Conservation (phyloP, 2,888 invertebrate species). For the Saturnia japonica region DNA sequence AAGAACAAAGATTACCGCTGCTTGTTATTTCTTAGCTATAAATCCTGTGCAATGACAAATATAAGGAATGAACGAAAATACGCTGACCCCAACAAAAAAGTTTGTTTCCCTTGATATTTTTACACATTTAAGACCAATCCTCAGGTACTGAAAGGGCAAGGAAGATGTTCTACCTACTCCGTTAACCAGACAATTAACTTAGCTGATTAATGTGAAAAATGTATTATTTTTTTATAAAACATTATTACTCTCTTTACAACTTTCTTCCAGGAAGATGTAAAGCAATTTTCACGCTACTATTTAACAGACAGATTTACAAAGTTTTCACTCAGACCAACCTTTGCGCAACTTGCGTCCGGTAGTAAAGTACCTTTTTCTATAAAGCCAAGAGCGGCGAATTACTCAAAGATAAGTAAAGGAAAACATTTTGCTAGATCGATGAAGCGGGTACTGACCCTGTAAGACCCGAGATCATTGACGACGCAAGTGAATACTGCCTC, state of each 20-base stretch:
- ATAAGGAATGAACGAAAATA: not conserved
- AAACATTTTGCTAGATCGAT: constrained; percentile 16
- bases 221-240: not conserved
- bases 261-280: not conserved
- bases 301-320: constrained; percentile 6
- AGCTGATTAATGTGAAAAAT: not conserved
- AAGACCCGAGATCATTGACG: constrained; percentile 89
- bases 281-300: constrained; percentile 6
- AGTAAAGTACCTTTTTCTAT: constrained; percentile 13
- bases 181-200: not conserved
- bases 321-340: constrained; percentile 5
- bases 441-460: constrained; percentile 84
- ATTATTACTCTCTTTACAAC: not conserved
- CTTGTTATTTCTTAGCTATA: not conserved
- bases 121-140: not conserved
- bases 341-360: constrained; percentile 11
- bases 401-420: constrained; percentile 12
- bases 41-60: not conserved
- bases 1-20: not conserved
- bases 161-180: not conserved
- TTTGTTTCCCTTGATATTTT: not conserved
- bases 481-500: constrained; percentile 92
- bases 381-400: constrained; percentile 4
- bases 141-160: not conserved
- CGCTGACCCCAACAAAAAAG: not conserved